Conservation (phyloP, 2,888 invertebrate genomes). For the Nomada goodeniana region DNA sequence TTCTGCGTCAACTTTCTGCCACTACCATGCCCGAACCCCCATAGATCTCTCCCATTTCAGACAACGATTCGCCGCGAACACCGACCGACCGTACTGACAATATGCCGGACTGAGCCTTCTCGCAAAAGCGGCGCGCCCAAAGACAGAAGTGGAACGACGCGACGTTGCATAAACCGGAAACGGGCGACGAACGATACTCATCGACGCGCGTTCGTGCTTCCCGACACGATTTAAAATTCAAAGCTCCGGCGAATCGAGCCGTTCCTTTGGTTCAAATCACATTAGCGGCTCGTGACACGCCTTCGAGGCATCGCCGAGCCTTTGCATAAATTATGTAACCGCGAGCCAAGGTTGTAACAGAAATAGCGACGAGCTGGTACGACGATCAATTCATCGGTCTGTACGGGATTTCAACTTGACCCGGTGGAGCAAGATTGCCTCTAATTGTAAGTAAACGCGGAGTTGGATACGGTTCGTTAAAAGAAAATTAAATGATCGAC, state of each 20-base stretch:
- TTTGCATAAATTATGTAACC: constrained; percentile 60
- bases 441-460: not conserved
- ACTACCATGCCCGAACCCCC: too few relatives aligned
- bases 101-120: not conserved
- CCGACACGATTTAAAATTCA: not conserved
- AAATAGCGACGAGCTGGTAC: constrained; percentile 9
- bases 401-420: constrained; percentile 32
- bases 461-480: not conserved
- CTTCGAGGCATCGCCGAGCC: not conserved
- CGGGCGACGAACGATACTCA: constrained; percentile 1
- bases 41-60: not conserved
- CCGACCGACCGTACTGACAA: not conserved
- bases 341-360: constrained; percentile 40
- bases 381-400: constrained; percentile 40
- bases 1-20: too few relatives aligned
- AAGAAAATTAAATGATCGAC: constrained; percentile 6
- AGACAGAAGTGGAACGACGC: constrained; percentile 22
- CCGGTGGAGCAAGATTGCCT: constrained; percentile 16
- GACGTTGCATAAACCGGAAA: constrained; percentile 43
- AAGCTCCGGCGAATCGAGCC: not conserved
- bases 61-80: not conserved
- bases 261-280: not conserved
- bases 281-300: not conserved
- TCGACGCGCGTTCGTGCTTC: not conserved
- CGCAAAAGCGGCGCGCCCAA: not conserved